A percentile compares a stretch with the other conserved stretches of the same genome.
Evolutionary conservation across 2,888 invertebrate genomes (phyloP).

Genomic region (Drosophila borealis): DNA sequence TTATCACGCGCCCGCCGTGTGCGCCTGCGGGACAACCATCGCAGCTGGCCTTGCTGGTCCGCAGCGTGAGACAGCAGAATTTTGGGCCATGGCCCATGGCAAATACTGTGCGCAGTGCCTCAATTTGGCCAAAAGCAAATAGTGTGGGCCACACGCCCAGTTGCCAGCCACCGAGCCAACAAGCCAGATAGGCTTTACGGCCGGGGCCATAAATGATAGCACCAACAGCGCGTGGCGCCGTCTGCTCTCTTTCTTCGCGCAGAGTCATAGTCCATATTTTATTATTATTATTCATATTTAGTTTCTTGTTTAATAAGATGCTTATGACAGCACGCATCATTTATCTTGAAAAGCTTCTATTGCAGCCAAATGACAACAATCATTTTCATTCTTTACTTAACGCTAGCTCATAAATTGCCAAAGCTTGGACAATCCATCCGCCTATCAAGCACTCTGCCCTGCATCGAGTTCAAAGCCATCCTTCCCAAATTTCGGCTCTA

Average conservation of each 20-base stretch:
- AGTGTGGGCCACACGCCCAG: conserved; percentile 44
- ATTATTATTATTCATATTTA: neutral
- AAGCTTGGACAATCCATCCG: conserved; percentile 1
- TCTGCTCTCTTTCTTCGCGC: conserved; percentile 10
- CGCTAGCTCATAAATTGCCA: conserved; percentile 3
- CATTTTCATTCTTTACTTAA: neutral
- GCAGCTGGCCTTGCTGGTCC: conserved; percentile 41
- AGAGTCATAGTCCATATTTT: conserved; percentile 4
- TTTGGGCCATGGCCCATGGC: conserved; percentile 42
- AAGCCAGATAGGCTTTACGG: conserved; percentile 32
- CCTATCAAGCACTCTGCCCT: neutral
- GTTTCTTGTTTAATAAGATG: neutral
- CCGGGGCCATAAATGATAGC: conserved; percentile 18
- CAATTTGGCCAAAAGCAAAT: conserved; percentile 46
- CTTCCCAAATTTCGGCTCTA: no score
- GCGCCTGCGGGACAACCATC: conserved; percentile 57
- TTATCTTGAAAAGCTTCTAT: conserved; percentile 4
- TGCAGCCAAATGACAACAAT: conserved; percentile 1
- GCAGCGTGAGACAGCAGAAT: conserved; percentile 26
- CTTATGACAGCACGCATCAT: conserved; percentile 16
- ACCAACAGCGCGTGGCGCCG: conserved; percentile 37
- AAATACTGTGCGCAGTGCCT: conserved; percentile 9
- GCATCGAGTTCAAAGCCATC: no score
- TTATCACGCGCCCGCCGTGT: conserved; percentile 52
- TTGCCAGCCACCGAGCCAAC: conserved; percentile 21